phyloP scores from a whole-genome alignment of 23 tunicate species.

The Trididemnum clinides region DNA sequence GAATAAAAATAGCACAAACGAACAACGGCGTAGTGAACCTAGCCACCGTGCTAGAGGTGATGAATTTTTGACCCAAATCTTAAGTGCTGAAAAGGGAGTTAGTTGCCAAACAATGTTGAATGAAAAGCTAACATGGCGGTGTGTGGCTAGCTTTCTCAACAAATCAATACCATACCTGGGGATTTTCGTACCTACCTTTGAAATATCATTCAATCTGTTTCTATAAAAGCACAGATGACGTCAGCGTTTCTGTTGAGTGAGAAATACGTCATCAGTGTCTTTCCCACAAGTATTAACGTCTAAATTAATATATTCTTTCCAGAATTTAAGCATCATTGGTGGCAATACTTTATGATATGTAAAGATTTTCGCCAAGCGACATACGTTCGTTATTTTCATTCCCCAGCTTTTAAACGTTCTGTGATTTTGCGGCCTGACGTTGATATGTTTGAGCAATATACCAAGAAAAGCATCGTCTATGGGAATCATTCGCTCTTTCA shows the following conservation, averaged over 20 bases:
- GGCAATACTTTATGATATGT: conserved; percentile 79
- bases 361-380: conserved; percentile 59
- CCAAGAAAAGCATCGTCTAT: conserved; percentile 94
- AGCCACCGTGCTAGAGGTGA: too few species aligned
- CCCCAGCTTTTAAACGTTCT: conserved; percentile 88
- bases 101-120: too few species aligned
- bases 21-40: too few species aligned
- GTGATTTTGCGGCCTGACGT: conserved; percentile 57
- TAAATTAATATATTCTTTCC: conserved; percentile 41
- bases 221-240: too few species aligned
- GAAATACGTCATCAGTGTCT: conserved; percentile 45
- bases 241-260: neutral
- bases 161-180: too few species aligned
- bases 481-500: conserved; percentile 64
- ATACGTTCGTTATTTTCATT: conserved; percentile 35
- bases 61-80: too few species aligned
- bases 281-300: conserved; percentile 23
- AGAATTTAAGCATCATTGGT: neutral
- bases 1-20: too few species aligned
- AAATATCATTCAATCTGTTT: too few species aligned
- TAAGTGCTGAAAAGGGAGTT: too few species aligned
- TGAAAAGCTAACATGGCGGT: too few species aligned
- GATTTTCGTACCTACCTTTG: too few species aligned
- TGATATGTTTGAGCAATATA: conserved; percentile 53
- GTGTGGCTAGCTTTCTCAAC: too few species aligned